Evolutionary conservation across 2,888 invertebrate species (phyloP), one percentile per base, ranked within the genome.

Genomic region (Eurois occulta): DNA sequence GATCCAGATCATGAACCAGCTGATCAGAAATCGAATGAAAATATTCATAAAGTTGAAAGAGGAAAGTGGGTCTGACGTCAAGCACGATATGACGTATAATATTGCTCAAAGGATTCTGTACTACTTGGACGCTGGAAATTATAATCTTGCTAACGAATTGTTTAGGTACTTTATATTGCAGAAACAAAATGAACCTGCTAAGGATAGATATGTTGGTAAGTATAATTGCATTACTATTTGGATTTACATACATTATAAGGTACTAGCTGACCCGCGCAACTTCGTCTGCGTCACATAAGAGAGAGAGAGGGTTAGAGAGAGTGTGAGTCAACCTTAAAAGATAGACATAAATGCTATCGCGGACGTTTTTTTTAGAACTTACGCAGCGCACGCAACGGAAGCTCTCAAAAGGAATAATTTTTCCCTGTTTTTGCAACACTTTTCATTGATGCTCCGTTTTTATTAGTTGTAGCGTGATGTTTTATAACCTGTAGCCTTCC

Each of bases 1-100:
- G 88, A 91, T 94, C 72, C 92, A 94, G 88, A 91, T 96, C n/a
- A 82, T 95, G 16, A 93, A 91, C 78, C 95, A 95, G 75, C 80
- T 96, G 3, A 95, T 96, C 13, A 94, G 88, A 80, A 96, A 95
- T 81, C 93, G 95, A 41, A 88, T 95, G 65, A 80, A 89, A 60
- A 74, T 90, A 5, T 96, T 93, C 77, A 81, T 95, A 32, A 91
- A 89, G 80, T 81, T 90, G 2, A 95, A 94, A 89, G 92, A 94
- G 79, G 83, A 86, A 0, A 87, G 87, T 71, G 88, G 86, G 0
- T 41, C 58, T 16, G 87, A 93, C 84, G 70, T 88, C 0, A 87
- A 77, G 10, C 79, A 90, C 43, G 93, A 95, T 83, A 82, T 94
- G 0, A 94, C 91, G 78, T 94, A 94, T 75, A 90, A 91, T 71